These are phyloP conservation scores for Falco concolor DNA, from an alignment of 2,797 vertebrate species.

Conservation along the genomic window DNA sequence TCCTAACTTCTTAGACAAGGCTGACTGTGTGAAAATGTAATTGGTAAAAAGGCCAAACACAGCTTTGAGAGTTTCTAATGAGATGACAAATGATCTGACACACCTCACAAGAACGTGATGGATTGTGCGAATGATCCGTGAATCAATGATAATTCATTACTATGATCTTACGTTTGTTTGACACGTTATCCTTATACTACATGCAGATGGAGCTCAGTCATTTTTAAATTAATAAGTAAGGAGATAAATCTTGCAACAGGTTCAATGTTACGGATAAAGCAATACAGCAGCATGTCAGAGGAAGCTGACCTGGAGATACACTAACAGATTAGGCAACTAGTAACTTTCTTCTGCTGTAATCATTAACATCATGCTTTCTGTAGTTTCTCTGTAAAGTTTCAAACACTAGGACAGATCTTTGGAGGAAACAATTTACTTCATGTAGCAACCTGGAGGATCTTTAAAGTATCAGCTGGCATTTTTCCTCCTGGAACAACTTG, in stretches of 20 bases:
- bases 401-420: background rate
- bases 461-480: background rate
- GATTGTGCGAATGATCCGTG: background rate
- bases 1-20: background rate
- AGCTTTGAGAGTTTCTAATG: background rate
- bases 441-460: background rate
- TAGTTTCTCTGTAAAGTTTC: background rate
- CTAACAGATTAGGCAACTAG: background rate
- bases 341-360: background rate
- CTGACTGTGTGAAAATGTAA: background rate
- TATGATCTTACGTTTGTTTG: background rate
- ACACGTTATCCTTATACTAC: background rate
- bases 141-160: background rate
- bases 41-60: background rate
- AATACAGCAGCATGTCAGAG: background rate
- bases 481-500: background rate
- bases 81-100: background rate
- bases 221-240: background rate
- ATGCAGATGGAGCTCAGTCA: background rate
- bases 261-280: background rate
- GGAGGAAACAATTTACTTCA: background rate
- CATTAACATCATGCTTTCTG: background rate
- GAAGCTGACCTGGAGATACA: background rate
- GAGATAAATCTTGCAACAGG: background rate
- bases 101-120: background rate